Base-by-base conservation (phyloP, 2,797 vertebrate species). In the Intellagama lesueurii region DNA sequence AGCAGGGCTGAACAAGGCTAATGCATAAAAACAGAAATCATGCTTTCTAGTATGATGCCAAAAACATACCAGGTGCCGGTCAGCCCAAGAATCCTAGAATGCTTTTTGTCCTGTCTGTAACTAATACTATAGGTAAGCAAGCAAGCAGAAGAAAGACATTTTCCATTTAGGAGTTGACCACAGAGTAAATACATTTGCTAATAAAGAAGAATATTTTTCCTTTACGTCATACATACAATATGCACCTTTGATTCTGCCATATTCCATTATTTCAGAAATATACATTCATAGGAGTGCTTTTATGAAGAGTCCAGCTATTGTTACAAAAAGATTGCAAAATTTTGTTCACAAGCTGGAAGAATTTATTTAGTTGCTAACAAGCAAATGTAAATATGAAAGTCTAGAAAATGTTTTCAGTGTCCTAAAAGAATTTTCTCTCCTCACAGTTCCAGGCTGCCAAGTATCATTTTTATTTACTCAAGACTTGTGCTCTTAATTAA, bases 381-480 rank as follows among this genome's bases (percentile, higher is more conserved):
- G 40, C 40, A 64, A 9, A 8, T 1, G 3, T 5, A 81, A 73
- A 82, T 44, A 32, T 26, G 52, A 81, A 73, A 81, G 17, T 19
- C 68, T 81, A 75, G 30, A 76, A 88, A 81, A 60, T 3, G 7
- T 22, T 30, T 56, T 16, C 69, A 14, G 4, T 44, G 40, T 76
- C 22, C 40, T 82, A 52, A 76, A 75, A 88, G 12, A 11, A 76
- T 32, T 24, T 75, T 47, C 81, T 81, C 35, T 28, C 35, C 49
- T 79, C 32, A 68, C 30, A 75, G 1, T 64, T 76, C 56, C 30
- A 24, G 4, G 40, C 6, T 68, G 30, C 11, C n/a, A 76, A 76
- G 56, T 35, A 24, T 4, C 19, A 66, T 88, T 88, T 68, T 83
- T 35, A 83, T 75, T 83, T 88, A 76, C 66, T 76, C 72, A 76